Conservation (phyloP, 2,888 invertebrate genomes). For the Dynastes maya region DNA sequence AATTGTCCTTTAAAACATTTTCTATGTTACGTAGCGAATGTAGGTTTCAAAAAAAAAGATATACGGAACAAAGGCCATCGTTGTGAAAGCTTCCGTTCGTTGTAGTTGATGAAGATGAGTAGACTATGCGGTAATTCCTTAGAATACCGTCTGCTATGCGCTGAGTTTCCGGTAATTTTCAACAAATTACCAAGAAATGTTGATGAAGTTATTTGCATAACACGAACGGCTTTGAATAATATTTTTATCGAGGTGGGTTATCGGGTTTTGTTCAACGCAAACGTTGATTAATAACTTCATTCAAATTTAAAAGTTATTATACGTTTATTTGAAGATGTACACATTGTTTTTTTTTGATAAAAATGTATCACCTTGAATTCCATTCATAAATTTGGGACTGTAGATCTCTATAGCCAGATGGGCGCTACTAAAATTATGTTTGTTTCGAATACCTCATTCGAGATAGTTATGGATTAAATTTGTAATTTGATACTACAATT, state of each 20-base stretch:
- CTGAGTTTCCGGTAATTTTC: constrained; percentile 19
- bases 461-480: too few relatives aligned
- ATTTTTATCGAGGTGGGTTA: constrained; percentile 14
- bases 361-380: background rate
- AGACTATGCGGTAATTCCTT: constrained; percentile 18
- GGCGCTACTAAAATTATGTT: background rate
- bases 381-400: background rate
- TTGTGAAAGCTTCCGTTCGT: constrained; percentile 29
- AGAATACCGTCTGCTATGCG: constrained; percentile 13
- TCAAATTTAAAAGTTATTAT: too few relatives aligned
- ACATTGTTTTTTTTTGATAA: background rate
- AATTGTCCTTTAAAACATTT: constrained; percentile 25
- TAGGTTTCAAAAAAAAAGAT: background rate
- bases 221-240: background rate
- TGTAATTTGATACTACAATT: too few relatives aligned
- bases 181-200: background rate
- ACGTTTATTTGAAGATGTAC: background rate
- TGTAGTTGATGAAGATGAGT: background rate
- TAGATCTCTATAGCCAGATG: background rate
- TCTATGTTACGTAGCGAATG: constrained; percentile 17
- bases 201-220: constrained; percentile 6
- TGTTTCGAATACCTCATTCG: background rate
- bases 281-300: background rate
- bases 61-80: background rate
- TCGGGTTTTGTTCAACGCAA: background rate